These are phyloP conservation scores for Eristalinus sepulchralis DNA, from an alignment of 2,888 invertebrate species.

Conservation along the genomic window DNA sequence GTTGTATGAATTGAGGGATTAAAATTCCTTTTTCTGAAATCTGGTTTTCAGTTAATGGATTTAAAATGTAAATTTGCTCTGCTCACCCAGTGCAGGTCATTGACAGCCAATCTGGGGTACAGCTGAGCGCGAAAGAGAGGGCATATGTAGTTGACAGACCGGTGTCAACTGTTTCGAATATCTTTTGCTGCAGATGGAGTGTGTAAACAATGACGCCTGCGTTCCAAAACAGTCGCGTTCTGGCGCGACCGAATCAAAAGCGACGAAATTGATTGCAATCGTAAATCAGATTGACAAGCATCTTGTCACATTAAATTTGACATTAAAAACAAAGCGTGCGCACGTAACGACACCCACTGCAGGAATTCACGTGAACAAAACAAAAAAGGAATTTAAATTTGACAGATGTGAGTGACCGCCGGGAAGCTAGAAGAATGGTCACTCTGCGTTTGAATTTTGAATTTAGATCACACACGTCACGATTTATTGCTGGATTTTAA, in stretches of 20 bases:
- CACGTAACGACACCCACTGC: neutral
- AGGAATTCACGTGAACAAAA: neutral
- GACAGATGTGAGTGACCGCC: neutral
- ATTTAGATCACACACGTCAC: neutral
- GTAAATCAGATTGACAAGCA: neutral
- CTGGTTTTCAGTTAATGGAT: neutral
- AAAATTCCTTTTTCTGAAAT: neutral
- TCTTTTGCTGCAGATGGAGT: too few relatives aligned
- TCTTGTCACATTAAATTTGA: neutral
- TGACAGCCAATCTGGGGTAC: neutral
- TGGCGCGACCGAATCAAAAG: neutral
- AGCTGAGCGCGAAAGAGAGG: neutral
- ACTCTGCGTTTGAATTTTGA: neutral
- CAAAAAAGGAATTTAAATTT: neutral
- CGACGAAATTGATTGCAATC: neutral
- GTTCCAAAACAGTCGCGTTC: neutral
- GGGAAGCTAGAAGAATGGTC: neutral
- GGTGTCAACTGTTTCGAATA: neutral
- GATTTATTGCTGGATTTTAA: neutral
- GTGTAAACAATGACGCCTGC: neutral
- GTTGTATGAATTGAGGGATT: neutral
- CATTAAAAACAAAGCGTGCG: neutral
- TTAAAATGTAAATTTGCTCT: neutral
- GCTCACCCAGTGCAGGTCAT: neutral
- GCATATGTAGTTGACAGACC: neutral